Evolutionary conservation across 2,888 invertebrate genomes (phyloP).

Genomic region (Melinaea menophilus): DNA sequence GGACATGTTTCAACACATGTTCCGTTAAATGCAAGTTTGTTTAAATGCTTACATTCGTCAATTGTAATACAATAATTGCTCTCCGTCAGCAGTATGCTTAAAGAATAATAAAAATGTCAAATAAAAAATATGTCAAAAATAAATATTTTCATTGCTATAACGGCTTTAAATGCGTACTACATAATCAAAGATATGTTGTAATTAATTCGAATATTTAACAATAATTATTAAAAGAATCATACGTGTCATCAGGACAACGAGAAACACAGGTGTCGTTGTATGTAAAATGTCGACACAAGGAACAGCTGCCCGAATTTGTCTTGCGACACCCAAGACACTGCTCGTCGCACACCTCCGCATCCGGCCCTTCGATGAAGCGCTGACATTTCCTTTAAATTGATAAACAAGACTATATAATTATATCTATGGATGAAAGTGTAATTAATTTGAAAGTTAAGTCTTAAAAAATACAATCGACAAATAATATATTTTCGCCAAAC

Average conservation of each 20-base stretch:
- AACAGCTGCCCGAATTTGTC: slow-evolving; percentile 75
- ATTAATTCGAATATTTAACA: neutral
- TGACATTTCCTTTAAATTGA: slow-evolving; percentile 68
- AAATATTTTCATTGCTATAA: no score
- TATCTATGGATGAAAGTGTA: no score
- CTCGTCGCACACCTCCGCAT: slow-evolving; percentile 79
- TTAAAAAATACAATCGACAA: no score
- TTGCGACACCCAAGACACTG: slow-evolving; percentile 90
- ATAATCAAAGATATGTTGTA: no score
- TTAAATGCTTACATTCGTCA: slow-evolving; percentile 78
- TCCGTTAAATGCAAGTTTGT: slow-evolving; percentile 79
- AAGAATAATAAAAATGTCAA: slow-evolving; percentile 17
- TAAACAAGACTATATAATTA: neutral
- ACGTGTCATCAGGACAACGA: slow-evolving; percentile 83
- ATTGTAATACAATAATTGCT: slow-evolving; percentile 84
- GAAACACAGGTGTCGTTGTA: slow-evolving; percentile 78
- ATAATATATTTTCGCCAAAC: no score
- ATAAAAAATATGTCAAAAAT: no score
- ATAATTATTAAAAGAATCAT: slow-evolving; percentile 48
- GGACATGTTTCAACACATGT: slow-evolving; percentile 77
- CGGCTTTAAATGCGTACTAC: no score
- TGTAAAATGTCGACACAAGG: slow-evolving; percentile 81
- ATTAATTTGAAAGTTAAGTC: no score
- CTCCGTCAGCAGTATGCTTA: slow-evolving; percentile 70
- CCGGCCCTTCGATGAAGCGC: slow-evolving; percentile 56